Evolutionary conservation across 2,113 vertebrate species (phyloP), one percentile per base, ranked within the genome.

Genomic region (Peromyscus leucopus): DNA sequence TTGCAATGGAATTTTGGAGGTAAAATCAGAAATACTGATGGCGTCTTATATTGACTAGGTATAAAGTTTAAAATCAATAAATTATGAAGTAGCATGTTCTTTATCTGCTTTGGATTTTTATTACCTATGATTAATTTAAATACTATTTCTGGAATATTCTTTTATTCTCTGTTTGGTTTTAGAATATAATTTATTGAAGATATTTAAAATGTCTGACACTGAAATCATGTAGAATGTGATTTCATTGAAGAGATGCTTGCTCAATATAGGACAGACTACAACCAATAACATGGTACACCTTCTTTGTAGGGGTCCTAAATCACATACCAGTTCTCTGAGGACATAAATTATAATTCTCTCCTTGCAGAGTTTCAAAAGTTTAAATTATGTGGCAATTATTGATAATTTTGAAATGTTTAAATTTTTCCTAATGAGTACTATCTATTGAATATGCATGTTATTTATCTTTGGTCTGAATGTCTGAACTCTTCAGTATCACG

Each of bases 171-270:
- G 75, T 91, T 97, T 94, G 95, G 96, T 96, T 97, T 97, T 97
- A 95, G 97, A 97, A 96, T 95, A 95, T 96, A 97, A 98, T 98
- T 98, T 98, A 98, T 95, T 75, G 97, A 74, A 63, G 72, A 88
- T 97, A 98, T 98, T 98, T 98, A 94, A 97, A 98, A 79, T 93
- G 96, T 92, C 98, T 83, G 96, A 98, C 90, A 98, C 97, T 98
- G 97, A 98, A 98, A 86, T 95, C 97, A 97, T 95, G 96, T 97
- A 97, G 95, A 46, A 86, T 96, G 91, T 96, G 95, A 98, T 97
- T 98, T 98, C 85, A 96, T 90, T 96, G 97, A 97, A 96, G 98
- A 98, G 96, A 97, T 97, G 93, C 84, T 98, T 97, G 96, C 98
- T 97, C 98, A 90, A 72, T 97, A 79, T 97, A 89, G 97, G 95